Evolutionary conservation across 2,797 vertebrate genomes (phyloP), one percentile per base, ranked within the genome.

Genomic region (Nothura maculosa): DNA sequence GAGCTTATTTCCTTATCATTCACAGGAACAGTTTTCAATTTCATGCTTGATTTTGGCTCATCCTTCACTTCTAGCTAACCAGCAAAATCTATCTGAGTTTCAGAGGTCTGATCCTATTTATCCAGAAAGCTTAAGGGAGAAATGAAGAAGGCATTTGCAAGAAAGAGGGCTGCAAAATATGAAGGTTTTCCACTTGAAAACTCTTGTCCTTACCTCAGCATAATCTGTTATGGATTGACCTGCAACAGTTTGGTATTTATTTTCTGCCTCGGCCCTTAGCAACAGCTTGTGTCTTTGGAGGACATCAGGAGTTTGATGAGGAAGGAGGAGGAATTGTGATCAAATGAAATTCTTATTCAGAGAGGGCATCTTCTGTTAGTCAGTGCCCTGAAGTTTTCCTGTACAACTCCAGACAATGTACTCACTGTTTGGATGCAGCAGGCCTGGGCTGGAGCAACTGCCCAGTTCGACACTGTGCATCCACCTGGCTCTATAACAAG

Each of bases 41-140:
- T 96, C 91, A 92, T 86, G 74, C 70, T 40, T 86, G 80, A 91
- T 93, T 96, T 94, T 92, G 74, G 32, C 30, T 94, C 32, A 81
- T 86, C 62, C 32, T 85, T 91, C 32, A 36, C 67, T 85, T 78
- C 66, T 58, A 78, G 62, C 42, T 69, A 81, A 74, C n/a, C 50
- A 85, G 32, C 15, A 83, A 85, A 93, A 85, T 63, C 43, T 40
- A 6, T 45, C 45, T 81, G 76, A 87, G 87, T 91, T 92, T 83
- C 82, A 81, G 27, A 87, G 34, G 57, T 40, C 50, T 73, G 73
- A 88, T 91, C 27, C 34, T 52, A 2, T 68, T 75, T 88, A 82
- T 43, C 22, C 50, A 43, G 43, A 85, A 85, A 84, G 36, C 77
- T 74, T 67, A 34, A 76, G 43, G 77, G 55, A 87, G 92, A 55